These are phyloP conservation scores for Thaleichthys pacificus DNA, from an alignment of 2,797 vertebrate species.

Conservation along the genomic window DNA sequence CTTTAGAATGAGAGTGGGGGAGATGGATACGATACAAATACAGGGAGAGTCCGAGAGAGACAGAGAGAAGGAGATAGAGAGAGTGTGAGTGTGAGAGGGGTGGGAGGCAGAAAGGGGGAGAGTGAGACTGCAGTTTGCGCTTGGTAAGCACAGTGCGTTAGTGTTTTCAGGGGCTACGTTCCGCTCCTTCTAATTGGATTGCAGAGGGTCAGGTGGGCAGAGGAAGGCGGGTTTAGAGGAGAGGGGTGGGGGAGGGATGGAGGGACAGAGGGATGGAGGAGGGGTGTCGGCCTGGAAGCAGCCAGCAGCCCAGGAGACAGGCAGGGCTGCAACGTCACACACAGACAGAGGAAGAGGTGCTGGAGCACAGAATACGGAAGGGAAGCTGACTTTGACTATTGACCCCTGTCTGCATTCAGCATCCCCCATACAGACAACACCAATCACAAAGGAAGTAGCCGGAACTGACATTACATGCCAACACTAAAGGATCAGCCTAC, in stretches of 20 bases:
- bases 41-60: slow-evolving; percentile 40
- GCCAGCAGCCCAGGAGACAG: slow-evolving; percentile 55
- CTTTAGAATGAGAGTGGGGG: slow-evolving; percentile 61
- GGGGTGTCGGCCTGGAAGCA: slow-evolving; percentile 53
- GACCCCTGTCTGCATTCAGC: slow-evolving; percentile 38
- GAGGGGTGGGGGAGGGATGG: slow-evolving; percentile 6
- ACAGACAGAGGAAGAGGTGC: slow-evolving; percentile 26
- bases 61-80: slow-evolving; percentile 59
- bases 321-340: slow-evolving; percentile 57
- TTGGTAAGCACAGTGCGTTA: slow-evolving; percentile 70
- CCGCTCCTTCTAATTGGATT: slow-evolving; percentile 65
- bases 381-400: slow-evolving; percentile 57
- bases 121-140: slow-evolving; percentile 74
- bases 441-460: slow-evolving; percentile 5
- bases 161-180: slow-evolving; percentile 51
- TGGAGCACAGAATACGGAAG: slow-evolving; percentile 21
- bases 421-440: slow-evolving; percentile 20
- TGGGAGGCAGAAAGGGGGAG: slow-evolving; percentile 55
- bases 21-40: slow-evolving; percentile 37
- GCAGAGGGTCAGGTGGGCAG: slow-evolving; percentile 68
- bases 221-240: slow-evolving; percentile 23
- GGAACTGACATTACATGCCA: not conserved
- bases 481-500: no score
- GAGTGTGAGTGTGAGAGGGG: slow-evolving; percentile 54
- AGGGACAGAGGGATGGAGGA: slow-evolving; percentile 18